These are phyloP conservation scores for Petrocephalus sullivani DNA, from an alignment of 2,797 vertebrate genomes.

Conservation along the genomic window DNA sequence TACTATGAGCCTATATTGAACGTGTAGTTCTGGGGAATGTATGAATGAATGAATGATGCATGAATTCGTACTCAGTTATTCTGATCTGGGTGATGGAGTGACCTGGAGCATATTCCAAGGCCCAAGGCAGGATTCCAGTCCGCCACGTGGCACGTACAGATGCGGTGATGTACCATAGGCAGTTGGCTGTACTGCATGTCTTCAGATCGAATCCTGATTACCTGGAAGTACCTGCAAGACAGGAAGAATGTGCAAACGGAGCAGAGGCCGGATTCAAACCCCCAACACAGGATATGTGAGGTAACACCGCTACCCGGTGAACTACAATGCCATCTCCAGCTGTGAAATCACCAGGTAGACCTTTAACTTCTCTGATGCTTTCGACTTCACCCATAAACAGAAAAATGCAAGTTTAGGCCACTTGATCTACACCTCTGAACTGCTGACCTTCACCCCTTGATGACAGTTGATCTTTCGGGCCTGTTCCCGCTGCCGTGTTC, in stretches of 20 bases:
- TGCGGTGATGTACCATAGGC: not conserved
- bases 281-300: not conserved
- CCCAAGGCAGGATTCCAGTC: not conserved
- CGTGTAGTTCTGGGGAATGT: not conserved
- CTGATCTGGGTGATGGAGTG: not conserved
- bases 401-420: not conserved
- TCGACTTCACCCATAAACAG: not conserved
- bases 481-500: slow-evolving; percentile 37
- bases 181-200: not conserved
- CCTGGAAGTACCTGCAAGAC: not conserved
- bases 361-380: not conserved
- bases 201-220: not conserved
- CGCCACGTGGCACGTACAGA: not conserved
- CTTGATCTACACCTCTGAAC: slow-evolving; percentile 35
- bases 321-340: not conserved
- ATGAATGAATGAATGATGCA: not conserved
- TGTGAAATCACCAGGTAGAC: not conserved
- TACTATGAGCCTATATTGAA: not conserved
- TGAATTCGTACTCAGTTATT: not conserved
- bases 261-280: not conserved
- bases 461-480: slow-evolving; percentile 31
- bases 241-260: not conserved
- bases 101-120: not conserved
- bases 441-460: slow-evolving; percentile 45
- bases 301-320: not conserved